These are phyloP conservation scores for Cyanistes caeruleus DNA, from an alignment of 2,113 vertebrate species.

Conservation along the genomic window DNA sequence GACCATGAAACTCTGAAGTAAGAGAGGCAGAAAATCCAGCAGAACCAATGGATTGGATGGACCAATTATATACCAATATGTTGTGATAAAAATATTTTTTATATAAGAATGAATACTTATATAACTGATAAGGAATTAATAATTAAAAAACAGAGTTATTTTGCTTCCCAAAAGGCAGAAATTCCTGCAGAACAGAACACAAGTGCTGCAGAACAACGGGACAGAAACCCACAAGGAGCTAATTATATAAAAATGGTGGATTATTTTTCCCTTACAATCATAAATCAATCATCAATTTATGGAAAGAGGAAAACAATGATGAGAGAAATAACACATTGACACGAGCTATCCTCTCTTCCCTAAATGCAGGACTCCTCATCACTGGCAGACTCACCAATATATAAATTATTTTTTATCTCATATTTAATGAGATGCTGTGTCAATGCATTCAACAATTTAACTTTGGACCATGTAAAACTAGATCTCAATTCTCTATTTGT, in stretches of 20 bases:
- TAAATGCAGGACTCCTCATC: background rate
- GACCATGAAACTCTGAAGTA: background rate
- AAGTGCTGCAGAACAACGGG: fast-evolving
- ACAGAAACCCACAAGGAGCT: background rate
- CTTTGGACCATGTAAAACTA: background rate
- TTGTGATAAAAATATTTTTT: background rate
- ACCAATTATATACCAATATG: background rate
- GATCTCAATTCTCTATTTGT: background rate
- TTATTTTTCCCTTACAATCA: background rate
- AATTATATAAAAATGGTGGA: background rate
- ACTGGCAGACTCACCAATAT: background rate
- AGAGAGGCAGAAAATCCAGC: background rate
- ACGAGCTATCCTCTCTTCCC: background rate
- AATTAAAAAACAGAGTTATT: background rate
- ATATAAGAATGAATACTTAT: background rate
- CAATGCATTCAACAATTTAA: background rate
- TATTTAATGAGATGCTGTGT: background rate
- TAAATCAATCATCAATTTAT: background rate
- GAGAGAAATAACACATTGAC: background rate
- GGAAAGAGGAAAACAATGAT: background rate
- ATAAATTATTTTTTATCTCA: background rate
- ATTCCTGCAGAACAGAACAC: background rate
- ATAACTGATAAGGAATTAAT: background rate
- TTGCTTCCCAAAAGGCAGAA: background rate
- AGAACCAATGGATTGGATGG: background rate